Conservation (phyloP, 1,140 invertebrate genomes). For the Euwallacea fornicatus region DNA sequence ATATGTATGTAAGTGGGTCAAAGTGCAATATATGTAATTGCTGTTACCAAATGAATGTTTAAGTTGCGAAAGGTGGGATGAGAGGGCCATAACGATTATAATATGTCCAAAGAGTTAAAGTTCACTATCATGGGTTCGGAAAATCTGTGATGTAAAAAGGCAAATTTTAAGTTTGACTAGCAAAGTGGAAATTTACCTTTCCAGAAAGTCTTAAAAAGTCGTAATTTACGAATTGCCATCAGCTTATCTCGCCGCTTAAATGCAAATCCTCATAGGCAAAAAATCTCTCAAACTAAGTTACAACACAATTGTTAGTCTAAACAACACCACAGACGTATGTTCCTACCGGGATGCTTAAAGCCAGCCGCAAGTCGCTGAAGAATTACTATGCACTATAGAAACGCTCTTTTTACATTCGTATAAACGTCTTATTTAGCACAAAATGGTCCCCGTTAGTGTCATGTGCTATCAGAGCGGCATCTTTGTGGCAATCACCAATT, state of each 20-base stretch:
- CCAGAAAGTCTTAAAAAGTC: no score
- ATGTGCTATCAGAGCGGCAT: slow-evolving; percentile 39
- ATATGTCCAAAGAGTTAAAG: no score
- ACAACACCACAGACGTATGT: slow-evolving; percentile 35
- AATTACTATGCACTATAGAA: slow-evolving; percentile 44
- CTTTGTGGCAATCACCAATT: slow-evolving; percentile 39
- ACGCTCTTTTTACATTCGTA: slow-evolving; percentile 41
- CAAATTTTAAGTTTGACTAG: no score
- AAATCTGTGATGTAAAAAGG: no score
- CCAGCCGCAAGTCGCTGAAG: slow-evolving; percentile 34
- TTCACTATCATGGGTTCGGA: no score
- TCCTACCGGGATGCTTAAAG: slow-evolving; percentile 18
- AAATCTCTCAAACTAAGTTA: slow-evolving; percentile 25
- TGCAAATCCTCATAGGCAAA: slow-evolving; percentile 18
- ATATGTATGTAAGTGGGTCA: no score
- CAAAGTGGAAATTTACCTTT: no score
- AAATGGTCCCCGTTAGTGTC: slow-evolving; percentile 37
- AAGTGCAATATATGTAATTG: no score
- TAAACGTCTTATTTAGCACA: slow-evolving; percentile 43
- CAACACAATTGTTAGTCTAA: slow-evolving; percentile 32
- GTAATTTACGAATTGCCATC: no score
- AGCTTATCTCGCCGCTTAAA: slow-evolving; percentile 6
- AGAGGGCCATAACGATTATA: no score
- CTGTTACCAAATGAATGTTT: no score
- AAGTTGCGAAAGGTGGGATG: no score